Base-by-base conservation (phyloP, 2,113 vertebrate species). In the Glaucomys volans region DNA sequence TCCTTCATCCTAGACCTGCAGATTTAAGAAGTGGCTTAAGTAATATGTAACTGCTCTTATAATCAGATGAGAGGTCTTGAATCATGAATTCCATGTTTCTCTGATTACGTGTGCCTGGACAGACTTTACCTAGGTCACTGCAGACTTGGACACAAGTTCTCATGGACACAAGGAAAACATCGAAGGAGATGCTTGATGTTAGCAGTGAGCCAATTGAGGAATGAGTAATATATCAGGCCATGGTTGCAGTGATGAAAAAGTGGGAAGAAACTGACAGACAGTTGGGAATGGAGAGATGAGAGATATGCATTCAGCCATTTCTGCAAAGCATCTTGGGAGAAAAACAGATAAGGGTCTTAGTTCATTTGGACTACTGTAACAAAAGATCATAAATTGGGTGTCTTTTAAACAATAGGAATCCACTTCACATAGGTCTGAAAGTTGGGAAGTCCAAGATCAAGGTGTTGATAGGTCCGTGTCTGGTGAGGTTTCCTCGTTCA, bases 391-490 rank as follows among this genome's bases (percentile, higher is more conserved):
- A 66, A 10, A 57, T 37, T 35, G 11, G 24, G n/a, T 24, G 47
- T 42, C n/a, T 54, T 67, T 82, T 42, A 50, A 59, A 47, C 9
- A 89, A 42, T 28, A 67, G 16, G 37, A 42, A 47, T 4, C 16
- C 47, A 40, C 76, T 77, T 40, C 32, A 47, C 32, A 22, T 8
- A 37, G 71, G n/a, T 69, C 50, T 59, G 18, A 17, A 71, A 11
- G 12, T 4, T 30, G 22, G 4, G 79, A 64, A 44, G 12, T 57
- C 8, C 32, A 37, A 64, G 37, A 57, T 44, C 35, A 75, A 17
- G 37, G 10, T 20, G 6, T 5, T 16, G 0, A 17, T 44, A 57
- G 14, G 10, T 54, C 24, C 4, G 8, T 13, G 22, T 2, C 54
- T 66, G 11, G 24, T 30, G 2, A 18, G 24, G 24, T 5, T 44